phyloP scores from a whole-genome alignment of 2,888 invertebrate genomes.

The Slavum lentiscoides region DNA sequence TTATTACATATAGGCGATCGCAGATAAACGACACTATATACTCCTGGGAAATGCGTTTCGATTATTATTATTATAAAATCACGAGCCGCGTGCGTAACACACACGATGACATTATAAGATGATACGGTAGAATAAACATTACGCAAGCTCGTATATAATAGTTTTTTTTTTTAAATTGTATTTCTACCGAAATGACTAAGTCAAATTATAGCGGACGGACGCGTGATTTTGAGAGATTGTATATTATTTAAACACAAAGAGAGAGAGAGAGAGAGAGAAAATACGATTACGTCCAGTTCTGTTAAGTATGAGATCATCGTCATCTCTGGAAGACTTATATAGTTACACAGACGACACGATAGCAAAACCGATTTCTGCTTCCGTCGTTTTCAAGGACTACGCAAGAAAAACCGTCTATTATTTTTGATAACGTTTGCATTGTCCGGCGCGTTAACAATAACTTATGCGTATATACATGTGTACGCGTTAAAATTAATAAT shows the following conservation, averaged over 20 bases:
- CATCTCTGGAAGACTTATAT: not conserved
- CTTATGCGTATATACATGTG: no score
- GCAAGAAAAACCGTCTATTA: no score
- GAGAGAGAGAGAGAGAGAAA: not conserved
- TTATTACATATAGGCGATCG: not conserved
- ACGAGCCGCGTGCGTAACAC: not conserved
- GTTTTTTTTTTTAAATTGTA: no score
- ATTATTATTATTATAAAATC: conserved; percentile 30
- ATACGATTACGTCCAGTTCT: conserved; percentile 15
- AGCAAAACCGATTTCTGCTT: conserved; percentile 19
- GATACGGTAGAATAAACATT: not conserved
- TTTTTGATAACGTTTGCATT: no score
- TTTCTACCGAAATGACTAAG: no score
- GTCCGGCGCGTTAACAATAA: no score
- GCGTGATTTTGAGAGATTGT: conserved; percentile 22
- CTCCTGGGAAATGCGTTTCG: conserved; percentile 14
- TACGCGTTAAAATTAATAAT: no score
- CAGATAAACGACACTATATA: not conserved
- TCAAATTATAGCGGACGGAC: not conserved
- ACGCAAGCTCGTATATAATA: no score
- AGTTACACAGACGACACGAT: conserved; percentile 9
- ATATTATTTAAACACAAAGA: no score
- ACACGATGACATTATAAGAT: not conserved
- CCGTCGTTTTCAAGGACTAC: not conserved
- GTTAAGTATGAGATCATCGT: conserved; percentile 33